Conservation (phyloP, 1,140 invertebrate species). For the Drosophila setifemur region DNA sequence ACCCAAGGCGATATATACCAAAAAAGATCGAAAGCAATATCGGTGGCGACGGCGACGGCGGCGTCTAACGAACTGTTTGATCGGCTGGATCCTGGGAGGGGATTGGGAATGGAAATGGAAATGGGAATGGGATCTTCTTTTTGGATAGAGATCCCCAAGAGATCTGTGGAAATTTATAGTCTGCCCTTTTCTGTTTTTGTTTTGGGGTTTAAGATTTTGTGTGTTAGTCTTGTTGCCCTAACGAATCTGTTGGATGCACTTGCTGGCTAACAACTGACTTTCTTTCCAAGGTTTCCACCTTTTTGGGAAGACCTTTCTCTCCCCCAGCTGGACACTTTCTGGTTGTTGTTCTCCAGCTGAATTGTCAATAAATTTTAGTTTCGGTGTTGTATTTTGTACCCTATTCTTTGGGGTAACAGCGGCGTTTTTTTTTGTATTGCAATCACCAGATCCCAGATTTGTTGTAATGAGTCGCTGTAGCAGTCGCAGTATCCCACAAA, state of each 20-base stretch:
- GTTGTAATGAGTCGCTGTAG: slow-evolving; percentile 59
- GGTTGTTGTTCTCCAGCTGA: not conserved
- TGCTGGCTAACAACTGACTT: slow-evolving; percentile 31
- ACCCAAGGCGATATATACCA: slow-evolving; percentile 36
- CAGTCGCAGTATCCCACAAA: slow-evolving; percentile 6
- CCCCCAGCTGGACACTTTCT: slow-evolving; percentile 73
- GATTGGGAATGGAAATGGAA: too few species aligned
- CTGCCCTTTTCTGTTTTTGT: slow-evolving; percentile 28
- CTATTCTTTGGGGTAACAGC: slow-evolving; percentile 33
- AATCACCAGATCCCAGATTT: slow-evolving; percentile 59
- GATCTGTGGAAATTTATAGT: slow-evolving; percentile 57
- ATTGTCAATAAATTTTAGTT: slow-evolving; percentile 77
- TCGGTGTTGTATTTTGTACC: slow-evolving; percentile 41
- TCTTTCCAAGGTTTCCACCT: slow-evolving; percentile 29
- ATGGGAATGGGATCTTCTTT: too few species aligned
- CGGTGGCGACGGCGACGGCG: slow-evolving; percentile 50
- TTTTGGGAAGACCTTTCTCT: slow-evolving; percentile 48
- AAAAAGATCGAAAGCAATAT: slow-evolving; percentile 28
- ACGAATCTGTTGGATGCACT: slow-evolving; percentile 41
- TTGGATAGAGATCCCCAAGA: slow-evolving; percentile 19
- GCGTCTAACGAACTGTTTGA: slow-evolving; percentile 75
- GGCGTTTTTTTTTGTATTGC: slow-evolving; percentile 51
- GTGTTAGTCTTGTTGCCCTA: slow-evolving; percentile 31
- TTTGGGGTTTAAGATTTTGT: slow-evolving; percentile 11
- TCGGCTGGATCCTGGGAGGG: slow-evolving; percentile 33